Evolutionary conservation across 37 sponge, comb jelly and placozoan species (phyloP).

Genomic region (Cladorhizidae sp.): DNA sequence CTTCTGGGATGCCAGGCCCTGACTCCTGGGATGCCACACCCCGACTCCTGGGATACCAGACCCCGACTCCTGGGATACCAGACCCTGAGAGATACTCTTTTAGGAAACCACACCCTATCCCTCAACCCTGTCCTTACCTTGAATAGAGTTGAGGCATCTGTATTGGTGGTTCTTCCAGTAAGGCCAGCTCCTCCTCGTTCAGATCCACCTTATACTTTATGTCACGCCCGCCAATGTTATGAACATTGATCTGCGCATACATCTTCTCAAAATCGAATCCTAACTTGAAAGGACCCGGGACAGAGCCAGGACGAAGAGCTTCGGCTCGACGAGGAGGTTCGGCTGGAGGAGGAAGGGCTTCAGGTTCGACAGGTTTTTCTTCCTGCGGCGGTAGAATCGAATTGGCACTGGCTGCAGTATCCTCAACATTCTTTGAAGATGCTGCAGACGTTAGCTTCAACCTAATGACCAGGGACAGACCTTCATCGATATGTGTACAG

Average conservation of each 20-base stretch:
- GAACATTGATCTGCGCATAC: neutral
- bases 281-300: constrained; percentile 60
- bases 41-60: too few relatives aligned
- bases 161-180: constrained; percentile 1
- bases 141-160: neutral
- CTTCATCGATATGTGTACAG: too few relatives aligned
- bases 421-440: neutral
- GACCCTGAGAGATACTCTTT: too few relatives aligned
- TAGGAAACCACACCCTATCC: too few relatives aligned
- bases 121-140: too few relatives aligned
- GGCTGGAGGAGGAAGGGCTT: neutral
- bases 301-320: constrained; percentile 5
- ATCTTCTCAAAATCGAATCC: constrained; percentile 17
- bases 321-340: neutral
- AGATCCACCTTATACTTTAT: neutral
- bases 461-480: neutral
- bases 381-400: neutral
- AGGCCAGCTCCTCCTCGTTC: neutral
- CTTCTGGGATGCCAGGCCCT: too few relatives aligned
- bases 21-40: too few relatives aligned
- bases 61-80: too few relatives aligned
- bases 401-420: neutral
- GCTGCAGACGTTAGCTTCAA: neutral
- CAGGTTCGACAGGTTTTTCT: neutral
- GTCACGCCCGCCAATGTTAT: neutral